Base-by-base conservation (phyloP, 2,888 invertebrate species). In the Oscheius onirici region DNA sequence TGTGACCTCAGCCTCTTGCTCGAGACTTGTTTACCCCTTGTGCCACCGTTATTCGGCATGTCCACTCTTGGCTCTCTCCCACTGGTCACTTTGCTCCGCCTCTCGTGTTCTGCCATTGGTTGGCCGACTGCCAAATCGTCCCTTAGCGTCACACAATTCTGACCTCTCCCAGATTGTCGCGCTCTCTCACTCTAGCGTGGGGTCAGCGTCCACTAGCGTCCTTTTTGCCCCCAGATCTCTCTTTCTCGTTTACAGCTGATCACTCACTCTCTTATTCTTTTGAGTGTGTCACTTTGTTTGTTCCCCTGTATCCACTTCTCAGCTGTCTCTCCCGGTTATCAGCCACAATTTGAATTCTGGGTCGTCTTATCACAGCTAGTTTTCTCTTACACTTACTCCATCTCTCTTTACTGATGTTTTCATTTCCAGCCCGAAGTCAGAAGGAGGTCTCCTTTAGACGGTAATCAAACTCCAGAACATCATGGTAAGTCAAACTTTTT, bases 181-280 rank as follows among this genome's bases (percentile, higher is more conserved):
- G n/a, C 17, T 41, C 40, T 58, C 58, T 58, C 41, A 20, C 58
- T 41, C 41, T 17, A 34, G 6, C 52, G 8, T 28, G 55, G 58
- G 58, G 58, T 58, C 58, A 58, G 40, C 41, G 58, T 41, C 58
- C 41, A 41, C 58, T 41, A 58, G 58, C 58, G 58, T 58, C 43
- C 58, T 41, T 58, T 58, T 58, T 58, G 41, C 41, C 41, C 2
- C 43, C 13, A 34, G 34, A 15, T 17, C 58, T 58, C 41, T n/a
- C n/a, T 58, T 43, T 22, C 58, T 58, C 58, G 8, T 41, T 41
- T 34, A 34, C 34, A 34, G 34, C 34, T 34, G 34, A 34, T 3
- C 34, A 34, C n/a, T n/a, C n/a, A n/a, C 34, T 20, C 43, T 41
- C 17, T 34, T 28, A 28, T 26, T 58, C 15, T 41, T 40, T 58